phyloP scores from a whole-genome alignment of 1,140 invertebrate species.

The Potamilus streckersoni region DNA sequence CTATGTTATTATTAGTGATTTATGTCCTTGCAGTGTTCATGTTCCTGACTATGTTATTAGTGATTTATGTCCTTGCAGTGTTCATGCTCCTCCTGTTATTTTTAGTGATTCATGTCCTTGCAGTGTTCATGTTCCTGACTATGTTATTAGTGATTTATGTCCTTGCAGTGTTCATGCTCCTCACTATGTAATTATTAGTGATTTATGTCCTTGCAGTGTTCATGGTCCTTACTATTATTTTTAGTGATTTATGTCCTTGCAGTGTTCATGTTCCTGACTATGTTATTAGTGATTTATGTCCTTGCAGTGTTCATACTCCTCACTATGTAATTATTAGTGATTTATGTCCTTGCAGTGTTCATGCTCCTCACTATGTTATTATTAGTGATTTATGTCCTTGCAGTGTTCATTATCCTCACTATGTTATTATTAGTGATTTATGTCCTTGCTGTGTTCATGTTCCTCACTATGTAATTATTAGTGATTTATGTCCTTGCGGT shows the following conservation, averaged over 20 bases:
- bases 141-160: conserved; percentile 4
- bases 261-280: conserved; percentile 67
- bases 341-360: conserved; percentile 67
- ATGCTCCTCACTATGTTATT: no score
- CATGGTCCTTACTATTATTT: no score
- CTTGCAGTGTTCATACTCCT: conserved; percentile 71
- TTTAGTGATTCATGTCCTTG: conserved; percentile 34
- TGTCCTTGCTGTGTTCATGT: conserved; percentile 69
- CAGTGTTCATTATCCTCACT: conserved; percentile 67
- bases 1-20: not conserved
- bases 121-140: conserved; percentile 67
- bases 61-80: conserved; percentile 65
- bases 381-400: conserved; percentile 35
- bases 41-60: not conserved
- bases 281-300: conserved; percentile 8
- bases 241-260: conserved; percentile 37
- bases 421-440: not conserved
- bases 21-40: conserved; percentile 68
- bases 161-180: conserved; percentile 70
- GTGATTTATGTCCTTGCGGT: conserved; percentile 61
- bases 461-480: not conserved
- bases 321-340: not conserved
- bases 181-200: not conserved
- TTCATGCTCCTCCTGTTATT: no score
- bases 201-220: conserved; percentile 66